Evolutionary conservation across 1,140 invertebrate genomes (phyloP).

Genomic region (Hypsibius dujardini): DNA sequence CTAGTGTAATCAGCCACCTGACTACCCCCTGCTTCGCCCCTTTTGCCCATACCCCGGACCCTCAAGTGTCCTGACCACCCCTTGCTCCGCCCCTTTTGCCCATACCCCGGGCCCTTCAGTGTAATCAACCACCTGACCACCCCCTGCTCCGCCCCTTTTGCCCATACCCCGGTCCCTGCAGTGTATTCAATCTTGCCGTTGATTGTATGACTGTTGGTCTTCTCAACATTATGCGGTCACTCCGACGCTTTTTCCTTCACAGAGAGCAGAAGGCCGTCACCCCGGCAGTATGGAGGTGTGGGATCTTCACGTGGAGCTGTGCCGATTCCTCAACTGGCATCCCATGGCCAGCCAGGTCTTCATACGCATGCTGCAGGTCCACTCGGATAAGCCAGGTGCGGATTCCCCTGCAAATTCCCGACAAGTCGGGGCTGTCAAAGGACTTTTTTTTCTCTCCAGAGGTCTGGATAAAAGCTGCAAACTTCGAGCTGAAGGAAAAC

Average conservation of each 20-base stretch:
- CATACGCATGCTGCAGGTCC: conserved; percentile 43
- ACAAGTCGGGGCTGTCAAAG: conserved; percentile 18
- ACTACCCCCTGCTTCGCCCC: neutral
- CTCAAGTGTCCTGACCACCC: too few relatives aligned
- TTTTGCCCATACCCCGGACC: neutral
- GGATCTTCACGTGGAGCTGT: conserved; percentile 52
- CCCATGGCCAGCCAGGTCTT: conserved; percentile 35
- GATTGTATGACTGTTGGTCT: conserved; percentile 36
- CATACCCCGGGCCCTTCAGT: too few relatives aligned
- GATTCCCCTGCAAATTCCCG: conserved; percentile 13
- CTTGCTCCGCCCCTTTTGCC: too few relatives aligned
- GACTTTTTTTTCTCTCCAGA: conserved; percentile 30
- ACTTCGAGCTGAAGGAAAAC: conserved; percentile 52
- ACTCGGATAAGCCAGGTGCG: conserved; percentile 45
- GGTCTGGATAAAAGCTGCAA: conserved; percentile 51
- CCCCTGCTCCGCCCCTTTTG: too few relatives aligned
- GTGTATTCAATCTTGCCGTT: too few relatives aligned
- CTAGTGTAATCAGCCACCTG: too few relatives aligned
- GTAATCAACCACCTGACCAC: too few relatives aligned
- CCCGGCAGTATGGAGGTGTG: conserved; percentile 49
- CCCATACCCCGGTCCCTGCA: neutral
- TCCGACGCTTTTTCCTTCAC: conserved; percentile 20
- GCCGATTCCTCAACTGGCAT: conserved; percentile 35
- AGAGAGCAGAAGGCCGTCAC: conserved; percentile 41
- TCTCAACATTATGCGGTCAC: conserved; percentile 38